Conservation (phyloP, 2,113 vertebrate genomes). For the Bucco capensis region DNA sequence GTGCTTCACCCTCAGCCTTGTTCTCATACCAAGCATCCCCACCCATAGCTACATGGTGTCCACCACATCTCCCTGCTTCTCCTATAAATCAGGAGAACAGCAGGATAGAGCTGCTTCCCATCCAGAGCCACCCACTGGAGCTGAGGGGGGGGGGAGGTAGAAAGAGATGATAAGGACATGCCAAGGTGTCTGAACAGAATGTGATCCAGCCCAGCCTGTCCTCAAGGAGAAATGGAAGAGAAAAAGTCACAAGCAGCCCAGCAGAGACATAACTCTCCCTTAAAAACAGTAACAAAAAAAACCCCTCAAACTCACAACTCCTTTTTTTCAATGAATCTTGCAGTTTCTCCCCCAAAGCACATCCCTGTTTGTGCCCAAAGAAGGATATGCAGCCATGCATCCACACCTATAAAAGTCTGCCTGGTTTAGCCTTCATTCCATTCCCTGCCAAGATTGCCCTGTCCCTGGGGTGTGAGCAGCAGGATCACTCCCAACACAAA, state of each 20-base stretch:
- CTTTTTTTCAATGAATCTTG: background rate
- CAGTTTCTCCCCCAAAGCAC: background rate
- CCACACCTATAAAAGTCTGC: background rate
- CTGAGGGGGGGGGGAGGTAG: fast-evolving
- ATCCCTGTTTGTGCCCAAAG: background rate
- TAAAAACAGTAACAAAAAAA: background rate
- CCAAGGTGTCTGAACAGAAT: background rate
- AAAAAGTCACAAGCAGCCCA: background rate
- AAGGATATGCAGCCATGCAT: background rate
- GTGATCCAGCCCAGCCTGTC: background rate
- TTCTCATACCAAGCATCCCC: conserved; percentile 43
- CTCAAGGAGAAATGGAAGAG: background rate
- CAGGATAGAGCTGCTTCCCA: background rate
- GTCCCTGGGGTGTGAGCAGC: background rate
- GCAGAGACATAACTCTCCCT: background rate
- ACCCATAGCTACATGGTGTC: background rate
- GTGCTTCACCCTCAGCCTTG: conserved; percentile 22
- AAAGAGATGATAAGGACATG: background rate
- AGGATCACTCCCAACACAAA: background rate
- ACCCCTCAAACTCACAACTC: too few species aligned
- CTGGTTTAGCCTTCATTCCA: background rate
- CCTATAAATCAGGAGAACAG: background rate
- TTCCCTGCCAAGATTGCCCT: background rate
- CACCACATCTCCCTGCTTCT: background rate
- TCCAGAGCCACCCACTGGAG: background rate